A percentile compares a stretch with the other conserved stretches of the same genome.
Evolutionary conservation across 30 jellyfish, hydroid and myxozoan genomes (phyloP).

Genomic region (Chrysaora quinquecirrha): DNA sequence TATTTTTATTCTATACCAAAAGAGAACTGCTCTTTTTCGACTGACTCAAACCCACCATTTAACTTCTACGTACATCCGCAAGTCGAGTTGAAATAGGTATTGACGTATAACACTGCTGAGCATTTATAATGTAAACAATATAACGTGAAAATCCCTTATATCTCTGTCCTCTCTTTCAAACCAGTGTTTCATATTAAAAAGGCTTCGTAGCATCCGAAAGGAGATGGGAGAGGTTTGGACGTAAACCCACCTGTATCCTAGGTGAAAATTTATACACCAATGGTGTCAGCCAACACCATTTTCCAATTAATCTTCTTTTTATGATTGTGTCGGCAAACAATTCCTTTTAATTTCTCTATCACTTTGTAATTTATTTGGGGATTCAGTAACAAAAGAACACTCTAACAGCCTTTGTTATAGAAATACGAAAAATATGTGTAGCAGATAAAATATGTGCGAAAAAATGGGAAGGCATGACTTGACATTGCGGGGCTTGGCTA

Average conservation of each 20-base stretch:
- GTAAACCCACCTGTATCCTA: slow-evolving; percentile 2
- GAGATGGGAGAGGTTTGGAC: background rate
- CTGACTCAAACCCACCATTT: no score
- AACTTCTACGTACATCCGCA: no score
- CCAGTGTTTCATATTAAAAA: background rate
- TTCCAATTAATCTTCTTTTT: slow-evolving; percentile 18
- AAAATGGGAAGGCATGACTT: slow-evolving; percentile 40
- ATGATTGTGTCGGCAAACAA: slow-evolving; percentile 51
- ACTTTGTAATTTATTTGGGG: slow-evolving; percentile 68
- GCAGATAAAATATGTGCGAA: slow-evolving; percentile 33
- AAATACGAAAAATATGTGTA: slow-evolving; percentile 18
- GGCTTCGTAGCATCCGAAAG: background rate
- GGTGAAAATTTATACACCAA: slow-evolving; percentile 13
- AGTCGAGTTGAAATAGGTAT: background rate
- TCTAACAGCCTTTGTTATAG: slow-evolving; percentile 31
- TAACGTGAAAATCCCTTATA: no score
- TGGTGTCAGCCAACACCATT: slow-evolving; percentile 61
- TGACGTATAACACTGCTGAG: slow-evolving; percentile 2
- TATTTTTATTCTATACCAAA: no score
- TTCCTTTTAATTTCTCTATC: slow-evolving; percentile 40
- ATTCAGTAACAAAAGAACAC: slow-evolving; percentile 57
- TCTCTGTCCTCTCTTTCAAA: no score
- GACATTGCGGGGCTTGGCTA: slow-evolving; percentile 5
- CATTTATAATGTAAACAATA: background rate
- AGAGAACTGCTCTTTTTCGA: no score